These are phyloP conservation scores for Drosophila dunni DNA, from an alignment of 1,140 invertebrate genomes.

Conservation along the genomic window DNA sequence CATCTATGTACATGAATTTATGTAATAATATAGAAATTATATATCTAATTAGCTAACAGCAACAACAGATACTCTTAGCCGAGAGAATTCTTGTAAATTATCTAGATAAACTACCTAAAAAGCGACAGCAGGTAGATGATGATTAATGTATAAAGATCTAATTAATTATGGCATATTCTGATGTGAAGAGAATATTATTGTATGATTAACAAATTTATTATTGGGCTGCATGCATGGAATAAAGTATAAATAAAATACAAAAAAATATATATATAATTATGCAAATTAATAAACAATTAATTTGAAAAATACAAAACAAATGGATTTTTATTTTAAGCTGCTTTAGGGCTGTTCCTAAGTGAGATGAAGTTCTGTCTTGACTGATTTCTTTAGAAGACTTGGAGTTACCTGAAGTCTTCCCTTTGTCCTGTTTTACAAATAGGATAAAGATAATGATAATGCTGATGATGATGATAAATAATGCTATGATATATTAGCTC, in stretches of 20 bases:
- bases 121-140: conserved; percentile 27
- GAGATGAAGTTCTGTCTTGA: too few species aligned
- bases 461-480: conserved; percentile 34
- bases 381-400: too few species aligned
- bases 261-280: conserved; percentile 58
- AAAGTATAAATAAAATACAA: conserved; percentile 45
- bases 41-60: conserved; percentile 19
- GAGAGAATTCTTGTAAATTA: conserved; percentile 61
- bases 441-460: conserved; percentile 3
- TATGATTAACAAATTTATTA: conserved; percentile 63
- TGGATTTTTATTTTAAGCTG: background rate
- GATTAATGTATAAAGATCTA: conserved; percentile 58
- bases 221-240: conserved; percentile 70
- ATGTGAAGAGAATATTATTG: conserved; percentile 48
- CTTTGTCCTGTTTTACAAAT: background rate
- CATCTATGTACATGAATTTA: conserved; percentile 53
- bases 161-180: conserved; percentile 72
- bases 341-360: too few species aligned
- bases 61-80: conserved; percentile 5
- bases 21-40: conserved; percentile 27
- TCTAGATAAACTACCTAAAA: conserved; percentile 34
- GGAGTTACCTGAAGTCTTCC: too few species aligned
- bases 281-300: conserved; percentile 80
- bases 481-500: conserved; percentile 47
- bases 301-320: conserved; percentile 57